Evolutionary conservation across 2,888 invertebrate species (phyloP), one percentile per base, ranked within the genome.

Genomic region (Drosophila suboccidentalis): DNA sequence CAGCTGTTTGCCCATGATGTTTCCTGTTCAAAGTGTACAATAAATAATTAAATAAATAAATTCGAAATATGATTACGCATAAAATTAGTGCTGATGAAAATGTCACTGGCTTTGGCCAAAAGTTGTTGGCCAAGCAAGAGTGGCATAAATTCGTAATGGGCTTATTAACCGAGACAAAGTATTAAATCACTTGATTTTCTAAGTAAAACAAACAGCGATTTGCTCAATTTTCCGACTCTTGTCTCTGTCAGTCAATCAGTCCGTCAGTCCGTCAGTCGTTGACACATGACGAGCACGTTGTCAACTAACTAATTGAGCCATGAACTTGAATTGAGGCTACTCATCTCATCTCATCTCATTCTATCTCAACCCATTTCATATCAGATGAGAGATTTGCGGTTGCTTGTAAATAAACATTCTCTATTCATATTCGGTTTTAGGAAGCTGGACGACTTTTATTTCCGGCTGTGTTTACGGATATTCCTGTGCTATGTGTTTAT

Each of bases 261-360:
- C 43, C 11, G 43, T 29, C 29, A 29, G 47, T 58, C 43, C 11
- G 43, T 44, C 34, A 43, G 15, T 49, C 54, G 50, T 43, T 62
- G 67, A 59, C 62, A 64, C 39, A 46, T 60, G 54, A 49, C 63
- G 29, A 63, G 69, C 61, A 57, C 57, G 38, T 51, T 59, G 51
- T 55, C 53, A 63, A 57, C 71, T 81, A 81, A 83, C 36, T 73
- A 82, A 84, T 84, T 84, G 84, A 87, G 64, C 84, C 87, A 80
- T 87, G 87, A 87, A 87, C 84, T 87, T 84, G 73, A 84, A 81
- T 83, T 84, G 71, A 73, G 72, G 62, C 71, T 39, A 19, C 62
- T 71, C 50, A 58, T 57, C 38, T 34, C 39, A 49, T 19, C 54
- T 43, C 58, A 49, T 29, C 38, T 34, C 39, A 49, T 19, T 34